Percentiles rank a stretch among this genome's conserved stretches.
Evolutionary conservation across 2,888 invertebrate genomes (phyloP).

Genomic region (Dicycla oo): DNA sequence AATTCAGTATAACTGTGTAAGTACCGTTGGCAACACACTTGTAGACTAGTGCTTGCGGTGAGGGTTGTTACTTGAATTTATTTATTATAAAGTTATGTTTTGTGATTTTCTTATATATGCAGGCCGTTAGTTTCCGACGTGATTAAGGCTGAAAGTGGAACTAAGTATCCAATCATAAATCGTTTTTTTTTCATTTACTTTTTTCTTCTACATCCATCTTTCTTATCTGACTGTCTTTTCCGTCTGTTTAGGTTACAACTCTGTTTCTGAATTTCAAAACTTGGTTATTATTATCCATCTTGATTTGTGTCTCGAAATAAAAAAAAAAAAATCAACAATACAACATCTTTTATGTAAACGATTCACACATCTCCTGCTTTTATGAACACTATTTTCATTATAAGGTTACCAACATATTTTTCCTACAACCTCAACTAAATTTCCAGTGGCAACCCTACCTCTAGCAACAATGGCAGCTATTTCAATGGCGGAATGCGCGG

Average conservation of each 20-base stretch:
- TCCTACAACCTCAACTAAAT: background rate
- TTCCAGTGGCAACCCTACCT: conserved; percentile 30
- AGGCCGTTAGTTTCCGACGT: background rate
- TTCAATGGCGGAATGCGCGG: conserved; percentile 62
- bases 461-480: conserved; percentile 42
- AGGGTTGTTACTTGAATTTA: conserved; percentile 36
- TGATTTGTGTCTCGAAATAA: too few relatives aligned
- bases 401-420: background rate
- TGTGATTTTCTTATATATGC: background rate
- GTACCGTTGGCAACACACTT: conserved; percentile 59
- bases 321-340: too few relatives aligned
- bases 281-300: too few relatives aligned
- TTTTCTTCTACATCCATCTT: too few relatives aligned
- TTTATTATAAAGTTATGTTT: background rate
- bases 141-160: background rate
- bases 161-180: too few relatives aligned
- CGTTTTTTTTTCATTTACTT: too few relatives aligned
- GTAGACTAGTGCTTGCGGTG: conserved; percentile 10
- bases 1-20: conserved; percentile 56
- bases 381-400: too few relatives aligned
- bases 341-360: too few relatives aligned
- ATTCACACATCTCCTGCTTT: too few relatives aligned
- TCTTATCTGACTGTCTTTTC: too few relatives aligned
- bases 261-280: too few relatives aligned
- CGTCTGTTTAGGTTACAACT: too few relatives aligned